Evolutionary conservation across 37 sponge, comb jelly and placozoan species (phyloP).

Genomic region (Aphrocallistes beatrix): DNA sequence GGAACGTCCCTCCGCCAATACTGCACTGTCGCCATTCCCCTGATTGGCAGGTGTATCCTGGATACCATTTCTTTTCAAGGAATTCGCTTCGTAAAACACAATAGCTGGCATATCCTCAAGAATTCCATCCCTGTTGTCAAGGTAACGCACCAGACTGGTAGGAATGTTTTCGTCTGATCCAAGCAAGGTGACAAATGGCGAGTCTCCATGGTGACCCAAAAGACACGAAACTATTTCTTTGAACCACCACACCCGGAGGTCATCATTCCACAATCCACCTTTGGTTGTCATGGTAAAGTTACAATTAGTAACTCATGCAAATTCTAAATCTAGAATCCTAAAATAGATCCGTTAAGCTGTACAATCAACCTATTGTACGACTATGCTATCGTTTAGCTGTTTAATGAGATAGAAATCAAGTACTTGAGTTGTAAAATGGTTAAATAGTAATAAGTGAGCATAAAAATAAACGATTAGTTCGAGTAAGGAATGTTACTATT

Average conservation of each 20-base stretch:
- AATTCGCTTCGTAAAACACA: not conserved
- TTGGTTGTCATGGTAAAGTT: no score
- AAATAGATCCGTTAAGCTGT: no score
- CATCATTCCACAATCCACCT: no score
- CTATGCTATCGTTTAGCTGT: no score
- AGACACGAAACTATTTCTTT: not conserved
- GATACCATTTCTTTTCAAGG: not conserved
- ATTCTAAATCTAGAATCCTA: no score
- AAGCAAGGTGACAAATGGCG: not conserved
- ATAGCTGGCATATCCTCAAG: not conserved
- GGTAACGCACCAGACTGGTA: not conserved
- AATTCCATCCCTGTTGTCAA: not conserved
- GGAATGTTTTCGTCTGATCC: not conserved
- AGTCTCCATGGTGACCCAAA: not conserved
- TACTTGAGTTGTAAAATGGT: no score
- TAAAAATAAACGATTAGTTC: no score
- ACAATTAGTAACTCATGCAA: no score
- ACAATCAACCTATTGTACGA: no score
- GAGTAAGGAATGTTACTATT: no score
- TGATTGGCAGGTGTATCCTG: not conserved
- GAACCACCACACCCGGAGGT: constrained; percentile 10
- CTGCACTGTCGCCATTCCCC: not conserved
- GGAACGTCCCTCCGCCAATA: not conserved
- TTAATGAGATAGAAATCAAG: no score
- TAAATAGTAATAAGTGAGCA: no score